A percentile compares a stretch with the other conserved stretches of the same genome.
phyloP scores from a whole-genome alignment of 2,113 vertebrate genomes.

The Pampusana beccarii region DNA sequence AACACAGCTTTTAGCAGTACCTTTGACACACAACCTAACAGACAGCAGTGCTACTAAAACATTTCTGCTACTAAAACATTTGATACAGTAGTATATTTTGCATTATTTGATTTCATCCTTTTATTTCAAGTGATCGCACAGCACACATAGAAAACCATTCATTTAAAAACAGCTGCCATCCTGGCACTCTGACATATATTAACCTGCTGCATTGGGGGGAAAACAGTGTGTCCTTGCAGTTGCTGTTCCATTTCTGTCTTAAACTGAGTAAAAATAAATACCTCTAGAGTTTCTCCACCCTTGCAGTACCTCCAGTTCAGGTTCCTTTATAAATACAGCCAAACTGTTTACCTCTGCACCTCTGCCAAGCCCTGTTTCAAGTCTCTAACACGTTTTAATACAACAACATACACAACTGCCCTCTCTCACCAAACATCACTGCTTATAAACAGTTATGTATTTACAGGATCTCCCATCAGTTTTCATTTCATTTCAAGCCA shows the following conservation, averaged over 20 bases:
- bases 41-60: background rate
- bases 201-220: background rate
- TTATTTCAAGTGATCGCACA: background rate
- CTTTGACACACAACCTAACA: background rate
- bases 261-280: background rate
- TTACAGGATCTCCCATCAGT: background rate
- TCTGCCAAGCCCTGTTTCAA: background rate
- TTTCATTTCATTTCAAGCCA: background rate
- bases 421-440: background rate
- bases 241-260: background rate
- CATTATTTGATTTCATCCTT: background rate
- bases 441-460: background rate
- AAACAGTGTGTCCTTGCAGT: background rate
- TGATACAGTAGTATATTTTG: background rate
- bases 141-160: fast-evolving
- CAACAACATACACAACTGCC: background rate
- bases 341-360: background rate
- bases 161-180: background rate
- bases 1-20: background rate
- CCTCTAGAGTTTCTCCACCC: background rate
- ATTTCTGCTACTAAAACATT: background rate
- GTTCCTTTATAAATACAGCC: background rate
- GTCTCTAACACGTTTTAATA: background rate
- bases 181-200: background rate
- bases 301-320: background rate